These are phyloP conservation scores for Megaleporinus macrocephalus DNA, from an alignment of 2,113 vertebrate species.

Conservation along the genomic window DNA sequence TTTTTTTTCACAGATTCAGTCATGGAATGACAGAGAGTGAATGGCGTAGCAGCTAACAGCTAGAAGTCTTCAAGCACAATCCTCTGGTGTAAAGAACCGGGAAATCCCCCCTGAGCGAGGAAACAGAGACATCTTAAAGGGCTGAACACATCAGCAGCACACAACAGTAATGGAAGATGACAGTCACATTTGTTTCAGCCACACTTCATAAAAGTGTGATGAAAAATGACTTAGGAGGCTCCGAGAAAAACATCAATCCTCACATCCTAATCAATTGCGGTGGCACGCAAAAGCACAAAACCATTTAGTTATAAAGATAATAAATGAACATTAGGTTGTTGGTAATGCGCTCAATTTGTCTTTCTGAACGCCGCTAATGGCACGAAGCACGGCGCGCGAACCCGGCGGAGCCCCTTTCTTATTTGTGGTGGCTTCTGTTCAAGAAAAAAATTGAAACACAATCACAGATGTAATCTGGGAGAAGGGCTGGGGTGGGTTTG, in stretches of 20 bases:
- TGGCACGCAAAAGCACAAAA: slow-evolving; percentile 60
- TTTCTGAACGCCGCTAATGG: slow-evolving; percentile 76
- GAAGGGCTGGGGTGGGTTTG: slow-evolving; percentile 62
- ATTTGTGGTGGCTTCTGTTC: slow-evolving; percentile 68
- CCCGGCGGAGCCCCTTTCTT: slow-evolving; percentile 62
- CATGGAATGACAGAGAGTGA: background rate
- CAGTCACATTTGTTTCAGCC: slow-evolving; percentile 56
- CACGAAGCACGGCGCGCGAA: slow-evolving; percentile 69
- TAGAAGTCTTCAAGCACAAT: slow-evolving; percentile 38
- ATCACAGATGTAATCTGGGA: slow-evolving; percentile 68
- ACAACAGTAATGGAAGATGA: slow-evolving; percentile 24
- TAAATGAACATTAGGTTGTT: slow-evolving; percentile 74
- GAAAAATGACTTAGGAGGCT: slow-evolving; percentile 64
- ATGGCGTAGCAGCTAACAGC: background rate
- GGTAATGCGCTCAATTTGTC: slow-evolving; percentile 79
- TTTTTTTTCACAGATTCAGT: background rate
- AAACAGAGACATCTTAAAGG: slow-evolving; percentile 19
- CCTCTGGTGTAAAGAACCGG: background rate
- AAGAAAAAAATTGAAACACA: slow-evolving; percentile 75
- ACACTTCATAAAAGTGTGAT: slow-evolving; percentile 53
- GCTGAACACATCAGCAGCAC: slow-evolving; percentile 2
- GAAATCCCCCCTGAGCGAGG: slow-evolving; percentile 3
- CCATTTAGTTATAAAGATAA: slow-evolving; percentile 76
- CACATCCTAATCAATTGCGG: slow-evolving; percentile 69
- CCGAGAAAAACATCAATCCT: slow-evolving; percentile 60